Percentiles rank a stretch among this genome's conserved stretches.
phyloP scores from a whole-genome alignment of 2,113 vertebrate species.

The Rhinoderma darwinii region DNA sequence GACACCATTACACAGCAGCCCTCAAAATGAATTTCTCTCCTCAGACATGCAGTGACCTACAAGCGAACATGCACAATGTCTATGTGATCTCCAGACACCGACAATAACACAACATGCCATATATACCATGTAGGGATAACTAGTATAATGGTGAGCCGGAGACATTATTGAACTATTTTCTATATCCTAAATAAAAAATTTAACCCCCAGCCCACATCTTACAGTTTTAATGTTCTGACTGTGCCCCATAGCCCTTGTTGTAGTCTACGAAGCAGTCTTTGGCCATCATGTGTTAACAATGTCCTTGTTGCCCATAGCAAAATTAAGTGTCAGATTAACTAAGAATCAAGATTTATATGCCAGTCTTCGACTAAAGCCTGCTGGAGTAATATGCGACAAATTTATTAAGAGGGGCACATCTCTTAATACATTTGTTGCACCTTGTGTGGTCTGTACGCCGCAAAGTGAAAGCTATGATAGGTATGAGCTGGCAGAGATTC shows the following conservation, averaged over 20 bases:
- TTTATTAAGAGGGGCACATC: no score
- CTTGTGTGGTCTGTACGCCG: no score
- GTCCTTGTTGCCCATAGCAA: no score
- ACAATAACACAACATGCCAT: neutral
- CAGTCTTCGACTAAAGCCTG: no score
- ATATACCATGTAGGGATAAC: neutral
- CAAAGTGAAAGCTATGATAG: no score
- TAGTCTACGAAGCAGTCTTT: neutral
- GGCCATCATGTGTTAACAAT: no score
- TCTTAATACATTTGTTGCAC: no score
- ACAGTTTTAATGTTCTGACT: neutral
- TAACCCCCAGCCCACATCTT: neutral
- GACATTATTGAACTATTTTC: neutral
- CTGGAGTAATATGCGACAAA: no score
- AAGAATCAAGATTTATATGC: no score
- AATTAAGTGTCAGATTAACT: no score
- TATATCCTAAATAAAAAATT: neutral
- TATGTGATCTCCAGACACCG: neutral
- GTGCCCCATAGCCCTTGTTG: no score
- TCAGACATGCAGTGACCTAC: conserved; percentile 19
- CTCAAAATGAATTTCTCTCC: neutral
- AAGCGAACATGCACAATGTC: neutral
- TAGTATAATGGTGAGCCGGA: neutral
- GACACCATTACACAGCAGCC: neutral
- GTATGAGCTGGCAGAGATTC: no score